Evolutionary conservation across 2,797 vertebrate species (phyloP).

Genomic region (Myotis myotis): DNA sequence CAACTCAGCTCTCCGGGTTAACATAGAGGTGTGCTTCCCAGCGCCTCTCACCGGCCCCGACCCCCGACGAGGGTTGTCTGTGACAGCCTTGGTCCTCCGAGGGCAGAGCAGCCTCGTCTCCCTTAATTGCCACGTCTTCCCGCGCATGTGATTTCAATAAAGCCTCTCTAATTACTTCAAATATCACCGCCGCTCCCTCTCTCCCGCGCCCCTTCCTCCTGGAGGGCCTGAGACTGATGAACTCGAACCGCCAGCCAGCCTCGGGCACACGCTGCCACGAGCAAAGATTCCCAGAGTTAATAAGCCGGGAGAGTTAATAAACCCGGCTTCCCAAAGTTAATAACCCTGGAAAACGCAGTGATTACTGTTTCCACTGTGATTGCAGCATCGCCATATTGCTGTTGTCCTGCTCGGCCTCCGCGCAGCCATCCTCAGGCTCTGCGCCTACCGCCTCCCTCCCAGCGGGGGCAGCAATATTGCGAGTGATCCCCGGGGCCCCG

Average conservation of each 20-base stretch:
- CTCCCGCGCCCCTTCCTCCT: conserved; percentile 49
- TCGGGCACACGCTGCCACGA: neutral
- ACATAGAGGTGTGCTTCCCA: neutral
- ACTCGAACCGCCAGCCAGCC: conserved; percentile 54
- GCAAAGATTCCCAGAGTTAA: conserved; percentile 78
- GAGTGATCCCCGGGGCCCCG: conserved; percentile 64
- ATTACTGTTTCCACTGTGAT: conserved; percentile 71
- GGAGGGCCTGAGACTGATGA: conserved; percentile 37
- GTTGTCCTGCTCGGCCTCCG: conserved; percentile 7
- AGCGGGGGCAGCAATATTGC: conserved; percentile 77
- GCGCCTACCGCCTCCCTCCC: neutral
- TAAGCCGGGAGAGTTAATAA: conserved; percentile 80
- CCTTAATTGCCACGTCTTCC: conserved; percentile 63
- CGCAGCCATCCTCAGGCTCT: neutral
- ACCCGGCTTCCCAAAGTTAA: conserved; percentile 73
- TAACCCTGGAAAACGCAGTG: conserved; percentile 69
- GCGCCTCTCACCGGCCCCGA: neutral
- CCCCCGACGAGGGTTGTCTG: conserved; percentile 25
- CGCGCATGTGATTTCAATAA: conserved; percentile 72
- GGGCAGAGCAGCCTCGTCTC: neutral
- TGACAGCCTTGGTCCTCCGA: conserved; percentile 21
- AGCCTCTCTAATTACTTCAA: conserved; percentile 76
- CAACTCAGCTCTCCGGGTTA: neutral
- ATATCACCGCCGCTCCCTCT: conserved; percentile 39
- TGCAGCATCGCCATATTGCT: conserved; percentile 69